Conservation (phyloP, 2,888 invertebrate species). For the Clivina fossor region DNA sequence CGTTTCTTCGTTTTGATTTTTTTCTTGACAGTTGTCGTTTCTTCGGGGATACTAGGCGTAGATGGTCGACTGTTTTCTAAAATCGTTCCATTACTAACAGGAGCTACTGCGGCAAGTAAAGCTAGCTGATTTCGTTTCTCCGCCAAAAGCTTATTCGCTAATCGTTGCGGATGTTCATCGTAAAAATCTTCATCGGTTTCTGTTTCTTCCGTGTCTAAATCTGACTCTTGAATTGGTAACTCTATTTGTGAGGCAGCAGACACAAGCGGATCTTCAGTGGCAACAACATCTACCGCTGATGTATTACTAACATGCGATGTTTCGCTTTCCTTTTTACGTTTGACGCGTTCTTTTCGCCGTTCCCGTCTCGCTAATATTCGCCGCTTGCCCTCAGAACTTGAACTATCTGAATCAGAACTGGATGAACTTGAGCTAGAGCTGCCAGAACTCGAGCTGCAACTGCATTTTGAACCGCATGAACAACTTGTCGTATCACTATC, state of each 20-base stretch:
- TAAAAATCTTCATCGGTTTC: conserved; percentile 89
- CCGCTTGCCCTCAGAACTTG: conserved; percentile 60
- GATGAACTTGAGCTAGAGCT: conserved; percentile 54
- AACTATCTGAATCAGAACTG: conserved; percentile 62
- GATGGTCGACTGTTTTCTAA: conserved; percentile 66
- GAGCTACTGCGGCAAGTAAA: conserved; percentile 63
- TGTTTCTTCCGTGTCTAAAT: conserved; percentile 81
- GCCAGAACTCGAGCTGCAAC: conserved; percentile 73
- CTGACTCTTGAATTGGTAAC: conserved; percentile 73
- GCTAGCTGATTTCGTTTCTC: conserved; percentile 74
- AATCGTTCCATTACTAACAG: conserved; percentile 62
- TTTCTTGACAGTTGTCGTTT: conserved; percentile 51
- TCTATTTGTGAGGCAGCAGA: conserved; percentile 55
- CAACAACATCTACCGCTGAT: conserved; percentile 57
- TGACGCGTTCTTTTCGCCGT: conserved; percentile 52
- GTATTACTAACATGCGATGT: conserved; percentile 50
- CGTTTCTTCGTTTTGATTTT: conserved; percentile 67
- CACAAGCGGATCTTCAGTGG: conserved; percentile 54
- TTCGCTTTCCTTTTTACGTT: conserved; percentile 56
- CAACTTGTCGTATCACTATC: conserved; percentile 75
- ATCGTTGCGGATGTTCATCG: conserved; percentile 76
- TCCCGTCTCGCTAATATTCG: conserved; percentile 54
- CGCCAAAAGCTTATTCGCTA: conserved; percentile 71
- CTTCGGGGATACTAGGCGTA: conserved; percentile 61
- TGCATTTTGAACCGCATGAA: conserved; percentile 81